Evolutionary conservation across 2,113 vertebrate genomes (phyloP), one percentile per base, ranked within the genome.

Genomic region (Oncorhynchus kisutch): DNA sequence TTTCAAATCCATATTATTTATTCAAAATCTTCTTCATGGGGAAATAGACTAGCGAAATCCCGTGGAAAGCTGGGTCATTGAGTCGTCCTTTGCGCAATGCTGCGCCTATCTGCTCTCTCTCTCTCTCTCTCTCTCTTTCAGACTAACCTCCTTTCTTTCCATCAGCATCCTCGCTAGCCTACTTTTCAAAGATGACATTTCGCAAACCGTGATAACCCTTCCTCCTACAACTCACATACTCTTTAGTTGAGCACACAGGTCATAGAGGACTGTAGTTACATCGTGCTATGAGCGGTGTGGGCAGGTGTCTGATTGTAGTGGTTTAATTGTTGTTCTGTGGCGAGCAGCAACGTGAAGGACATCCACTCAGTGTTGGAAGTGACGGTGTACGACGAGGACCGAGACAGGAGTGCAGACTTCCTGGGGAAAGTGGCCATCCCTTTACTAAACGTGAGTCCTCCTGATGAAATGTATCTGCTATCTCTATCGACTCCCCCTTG

Each of bases 371-470:
- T 99, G 65, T 95, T 99, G 45, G 97, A 99, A 92, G 96, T 99
- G 91, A 96, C 96, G 54, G 97, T 99, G 89, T 99, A 97, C 60
- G 97, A 99, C 3, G 97, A 99, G 89, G 98, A 99, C 90, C 92
- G 97, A 18, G 97, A 99, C 92, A 92, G 97, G 78, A 98, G 95
- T 25, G 97, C 96, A 72, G 98, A 99, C 93, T 99, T 99, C 86
- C 94, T 99, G 90, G 97, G 98, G 84, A 99, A 97, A 96, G 96
- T 99, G 89, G 95, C 96, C 59, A 98, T 99, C 91, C 97, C 98
- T 27, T 84, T 99, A 90, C 93, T 99, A 83, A 96, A 94, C 87
- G 98, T 99, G 93, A 99, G 98, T 96, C 92, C 54, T 57, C 88
- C 82, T 87, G 91, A 39, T 48, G 1, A 24, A 20, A 18, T n/a